Conservation (phyloP, 2,113 vertebrate genomes). For the Noturus placidus region DNA sequence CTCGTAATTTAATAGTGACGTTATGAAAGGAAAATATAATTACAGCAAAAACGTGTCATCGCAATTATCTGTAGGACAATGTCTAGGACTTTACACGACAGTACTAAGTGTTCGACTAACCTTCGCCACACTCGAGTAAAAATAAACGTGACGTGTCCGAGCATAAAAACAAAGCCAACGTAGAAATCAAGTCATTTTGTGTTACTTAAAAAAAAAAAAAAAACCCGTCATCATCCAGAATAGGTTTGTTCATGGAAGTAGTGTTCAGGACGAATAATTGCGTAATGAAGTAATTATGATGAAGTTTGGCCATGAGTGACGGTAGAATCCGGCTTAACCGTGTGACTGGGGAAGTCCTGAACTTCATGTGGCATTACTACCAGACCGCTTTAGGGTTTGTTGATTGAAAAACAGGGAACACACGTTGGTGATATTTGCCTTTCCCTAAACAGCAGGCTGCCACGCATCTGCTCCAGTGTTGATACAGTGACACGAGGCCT, state of each 20-base stretch:
- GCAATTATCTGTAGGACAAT: background rate
- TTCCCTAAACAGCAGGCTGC: slow-evolving; percentile 55
- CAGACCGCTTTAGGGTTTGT: slow-evolving; percentile 30
- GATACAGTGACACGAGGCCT: slow-evolving; percentile 45
- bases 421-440: slow-evolving; percentile 51
- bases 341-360: slow-evolving; percentile 20
- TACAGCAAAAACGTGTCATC: background rate
- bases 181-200: background rate
- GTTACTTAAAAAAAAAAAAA: background rate
- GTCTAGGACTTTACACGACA: background rate
- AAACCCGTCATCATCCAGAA: background rate
- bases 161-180: background rate
- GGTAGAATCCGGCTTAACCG: slow-evolving; percentile 14
- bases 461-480: slow-evolving; percentile 47
- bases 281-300: background rate
- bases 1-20: background rate
- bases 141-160: background rate
- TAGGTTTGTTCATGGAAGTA: background rate
- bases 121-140: background rate
- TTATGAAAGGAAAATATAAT: background rate
- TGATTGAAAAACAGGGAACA: slow-evolving; percentile 55
- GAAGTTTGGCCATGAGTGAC: background rate
- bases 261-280: background rate
- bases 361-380: background rate
- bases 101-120: background rate